Percentiles rank a stretch among this genome's conserved stretches.
phyloP scores from a whole-genome alignment of 2,113 vertebrate species.

The Oplegnathus fasciatus region DNA sequence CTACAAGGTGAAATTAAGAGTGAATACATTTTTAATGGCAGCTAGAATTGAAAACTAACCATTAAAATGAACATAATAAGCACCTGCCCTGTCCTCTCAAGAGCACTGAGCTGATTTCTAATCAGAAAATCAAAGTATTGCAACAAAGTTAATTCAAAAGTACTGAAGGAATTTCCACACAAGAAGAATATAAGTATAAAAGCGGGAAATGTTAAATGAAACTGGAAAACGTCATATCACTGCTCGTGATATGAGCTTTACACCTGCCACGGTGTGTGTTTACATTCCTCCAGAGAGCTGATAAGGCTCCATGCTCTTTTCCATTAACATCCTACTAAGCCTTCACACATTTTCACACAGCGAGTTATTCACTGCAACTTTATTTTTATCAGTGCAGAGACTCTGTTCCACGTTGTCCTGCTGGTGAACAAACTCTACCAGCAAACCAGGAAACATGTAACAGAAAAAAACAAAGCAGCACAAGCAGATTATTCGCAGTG shows the following conservation, averaged over 20 bases:
- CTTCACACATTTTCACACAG: not conserved
- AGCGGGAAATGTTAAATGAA: not conserved
- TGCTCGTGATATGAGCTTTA: not conserved
- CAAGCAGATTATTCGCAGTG: too few relatives aligned
- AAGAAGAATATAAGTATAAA: not conserved
- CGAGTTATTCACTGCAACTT: not conserved
- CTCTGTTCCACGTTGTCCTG: not conserved
- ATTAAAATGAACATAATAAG: not conserved
- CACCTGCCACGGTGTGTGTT: constrained; percentile 14
- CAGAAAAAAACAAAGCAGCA: not conserved
- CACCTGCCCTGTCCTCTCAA: too few relatives aligned
- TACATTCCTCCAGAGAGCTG: not conserved
- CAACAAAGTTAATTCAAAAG: not conserved
- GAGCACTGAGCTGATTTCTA: not conserved
- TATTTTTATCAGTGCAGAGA: not conserved
- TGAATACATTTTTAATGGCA: not conserved
- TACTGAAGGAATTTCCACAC: not conserved
- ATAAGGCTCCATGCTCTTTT: constrained; percentile 3
- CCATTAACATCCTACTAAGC: not conserved
- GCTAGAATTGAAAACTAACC: not conserved
- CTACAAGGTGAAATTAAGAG: not conserved
- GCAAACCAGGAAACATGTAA: not conserved
- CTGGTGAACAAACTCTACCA: not conserved
- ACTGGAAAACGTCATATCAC: not conserved
- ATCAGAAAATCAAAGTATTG: not conserved